Evolutionary conservation across 2,888 invertebrate species (phyloP).

Genomic region (Rotaria socialis): DNA sequence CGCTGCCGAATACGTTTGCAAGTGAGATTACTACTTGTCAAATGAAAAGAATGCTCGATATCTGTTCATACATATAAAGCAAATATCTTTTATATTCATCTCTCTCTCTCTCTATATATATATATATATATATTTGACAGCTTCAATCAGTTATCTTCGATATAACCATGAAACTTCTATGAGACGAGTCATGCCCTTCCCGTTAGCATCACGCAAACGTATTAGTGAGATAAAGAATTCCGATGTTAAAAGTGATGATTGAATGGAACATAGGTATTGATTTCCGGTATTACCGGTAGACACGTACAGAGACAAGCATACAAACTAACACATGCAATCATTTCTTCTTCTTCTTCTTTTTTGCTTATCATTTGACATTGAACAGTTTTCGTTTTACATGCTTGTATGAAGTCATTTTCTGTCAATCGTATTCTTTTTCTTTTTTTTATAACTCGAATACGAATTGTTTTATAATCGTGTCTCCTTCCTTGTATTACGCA

Average conservation of each 20-base stretch:
- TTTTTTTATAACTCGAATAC: not conserved
- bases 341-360: not conserved
- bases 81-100: not conserved
- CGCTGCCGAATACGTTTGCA: not conserved
- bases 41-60: not conserved
- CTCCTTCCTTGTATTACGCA: not conserved
- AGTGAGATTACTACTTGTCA: not conserved
- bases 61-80: not conserved
- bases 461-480: conserved; percentile 9
- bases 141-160: not conserved
- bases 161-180: not conserved
- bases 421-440: too few relatives aligned
- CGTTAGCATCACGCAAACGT: not conserved
- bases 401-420: not conserved
- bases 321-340: not conserved
- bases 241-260: not conserved
- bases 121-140: not conserved
- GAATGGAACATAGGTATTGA: not conserved
- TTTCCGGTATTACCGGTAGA: not conserved
- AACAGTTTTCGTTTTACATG: not conserved
- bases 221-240: conserved; percentile 4
- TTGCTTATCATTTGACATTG: not conserved
- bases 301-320: not conserved
- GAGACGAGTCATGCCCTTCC: not conserved
- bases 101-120: not conserved